Evolutionary conservation across 2,888 invertebrate genomes (phyloP).

Genomic region (Pyrrhopygopsis socrates): DNA sequence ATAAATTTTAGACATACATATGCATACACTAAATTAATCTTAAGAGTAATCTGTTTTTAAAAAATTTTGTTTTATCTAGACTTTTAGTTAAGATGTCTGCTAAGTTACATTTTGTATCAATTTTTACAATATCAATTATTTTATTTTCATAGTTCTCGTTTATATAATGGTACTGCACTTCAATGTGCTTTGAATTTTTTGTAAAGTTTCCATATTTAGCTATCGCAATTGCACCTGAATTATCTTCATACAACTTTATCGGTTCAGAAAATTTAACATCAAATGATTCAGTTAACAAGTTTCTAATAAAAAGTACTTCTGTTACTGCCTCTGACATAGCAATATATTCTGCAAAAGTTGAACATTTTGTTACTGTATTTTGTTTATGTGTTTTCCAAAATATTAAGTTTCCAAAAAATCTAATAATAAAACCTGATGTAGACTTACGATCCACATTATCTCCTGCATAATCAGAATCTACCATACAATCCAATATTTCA

Average conservation of each 20-base stretch:
- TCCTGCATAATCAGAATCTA: constrained; percentile 86
- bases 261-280: constrained; percentile 47
- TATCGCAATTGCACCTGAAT: constrained; percentile 72
- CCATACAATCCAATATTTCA: constrained; percentile 83
- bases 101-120: constrained; percentile 75
- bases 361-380: constrained; percentile 52
- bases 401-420: constrained; percentile 62
- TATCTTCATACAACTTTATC: constrained; percentile 74
- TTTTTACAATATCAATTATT: constrained; percentile 85
- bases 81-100: constrained; percentile 80
- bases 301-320: constrained; percentile 52
- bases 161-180: constrained; percentile 75
- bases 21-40: background rate
- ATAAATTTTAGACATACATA: background rate
- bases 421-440: constrained; percentile 58
- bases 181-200: constrained; percentile 76
- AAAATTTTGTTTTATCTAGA: constrained; percentile 64
- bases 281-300: constrained; percentile 49
- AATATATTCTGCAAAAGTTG: constrained; percentile 66
- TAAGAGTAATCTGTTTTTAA: constrained; percentile 26
- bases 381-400: constrained; percentile 65
- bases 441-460: constrained; percentile 65
- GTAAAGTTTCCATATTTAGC: constrained; percentile 78
- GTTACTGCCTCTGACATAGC: constrained; percentile 58
- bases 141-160: constrained; percentile 84